A percentile compares a stretch with the other conserved stretches of the same genome.
Conservation (phyloP, 1,140 invertebrate genomes). For the Drosophila lacertosa region DNA sequence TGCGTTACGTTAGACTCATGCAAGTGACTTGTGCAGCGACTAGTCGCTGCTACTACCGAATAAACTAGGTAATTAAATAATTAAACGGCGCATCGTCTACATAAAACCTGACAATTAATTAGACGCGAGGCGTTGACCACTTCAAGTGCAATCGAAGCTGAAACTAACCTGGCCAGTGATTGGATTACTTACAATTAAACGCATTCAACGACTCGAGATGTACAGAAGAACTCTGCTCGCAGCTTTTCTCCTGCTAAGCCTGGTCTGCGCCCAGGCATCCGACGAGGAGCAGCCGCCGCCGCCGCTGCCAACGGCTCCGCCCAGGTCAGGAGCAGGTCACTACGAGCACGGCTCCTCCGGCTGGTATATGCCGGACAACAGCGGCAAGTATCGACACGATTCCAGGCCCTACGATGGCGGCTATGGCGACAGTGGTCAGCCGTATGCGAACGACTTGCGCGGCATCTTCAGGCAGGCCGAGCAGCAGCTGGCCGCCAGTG, state of each 20-base stretch:
- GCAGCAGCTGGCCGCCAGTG: constrained; percentile 45
- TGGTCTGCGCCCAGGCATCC: background rate
- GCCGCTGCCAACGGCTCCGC: constrained; percentile 12
- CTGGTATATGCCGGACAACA: constrained; percentile 70
- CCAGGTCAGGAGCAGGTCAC: constrained; percentile 51
- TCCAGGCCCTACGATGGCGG: constrained; percentile 75
- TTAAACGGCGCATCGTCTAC: constrained; percentile 49
- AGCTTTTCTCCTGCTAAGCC: constrained; percentile 24
- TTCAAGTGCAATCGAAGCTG: constrained; percentile 9
- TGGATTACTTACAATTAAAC: constrained; percentile 48
- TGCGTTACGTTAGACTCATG: constrained; percentile 3
- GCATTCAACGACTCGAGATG: constrained; percentile 55
- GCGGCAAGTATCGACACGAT: constrained; percentile 78
- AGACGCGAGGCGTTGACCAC: constrained; percentile 5
- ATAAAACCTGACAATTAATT: constrained; percentile 61
- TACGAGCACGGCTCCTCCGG: constrained; percentile 66
- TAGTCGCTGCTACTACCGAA: constrained; percentile 33
- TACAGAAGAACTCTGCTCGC: constrained; percentile 56
- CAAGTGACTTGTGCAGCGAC: constrained; percentile 5
- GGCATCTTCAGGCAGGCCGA: constrained; percentile 53
- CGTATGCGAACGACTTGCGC: constrained; percentile 57
- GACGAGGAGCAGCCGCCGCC: constrained; percentile 10
- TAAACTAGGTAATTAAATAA: constrained; percentile 53
- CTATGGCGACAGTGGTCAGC: constrained; percentile 71
- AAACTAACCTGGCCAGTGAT: constrained; percentile 65